Evolutionary conservation across 2,113 vertebrate genomes (phyloP), one percentile per base, ranked within the genome.

Genomic region (Kryptolebias marmoratus): DNA sequence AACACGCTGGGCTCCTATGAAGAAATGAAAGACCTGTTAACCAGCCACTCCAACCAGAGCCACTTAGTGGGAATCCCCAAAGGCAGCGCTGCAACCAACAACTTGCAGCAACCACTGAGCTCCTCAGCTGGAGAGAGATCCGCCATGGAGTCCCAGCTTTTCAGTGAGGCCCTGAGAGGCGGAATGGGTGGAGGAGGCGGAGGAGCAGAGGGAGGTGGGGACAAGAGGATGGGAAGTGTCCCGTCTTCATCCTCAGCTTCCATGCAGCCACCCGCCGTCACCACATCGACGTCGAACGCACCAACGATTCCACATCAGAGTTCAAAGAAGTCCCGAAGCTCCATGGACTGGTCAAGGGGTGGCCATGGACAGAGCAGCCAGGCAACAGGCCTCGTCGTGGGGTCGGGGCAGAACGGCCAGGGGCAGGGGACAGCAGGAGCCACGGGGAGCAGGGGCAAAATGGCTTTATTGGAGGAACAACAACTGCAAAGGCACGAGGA

Each of bases 11-110:
- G 97, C 83, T 97, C 96, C 87, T 98, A 97, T 11, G 97, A 98
- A 81, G 96, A 98, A 89, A 97, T 98, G 96, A 98, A 98, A 85
- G 96, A 98, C 86, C 92, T 98, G 67, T 83, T 98, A 89, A 97
- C 96, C 77, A 97, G 94, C 91, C 96, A 97, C 80, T 96, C 96
- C 68, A 98, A 97, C 90, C 96, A 98, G 93, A 98, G 96, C 83
- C 97, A 99, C 84, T 93, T 99, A 80, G 97, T 98, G 82, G 97
- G 97, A 81, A 98, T 99, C 84, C 96, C 97, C 88, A 98, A 98
- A 86, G 83, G 87, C 62, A 82, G 81, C 75, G 22, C 62, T 2
- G 39, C 30, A 0, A 72, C 74, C 64, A 94, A 94, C 95, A 80
- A 92, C 77, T 91, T 96, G 16, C 96, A 96, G 22, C 96, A 96